These are phyloP conservation scores for Chromoteleia sp. DNA, from an alignment of 2,888 invertebrate genomes.

Conservation along the genomic window DNA sequence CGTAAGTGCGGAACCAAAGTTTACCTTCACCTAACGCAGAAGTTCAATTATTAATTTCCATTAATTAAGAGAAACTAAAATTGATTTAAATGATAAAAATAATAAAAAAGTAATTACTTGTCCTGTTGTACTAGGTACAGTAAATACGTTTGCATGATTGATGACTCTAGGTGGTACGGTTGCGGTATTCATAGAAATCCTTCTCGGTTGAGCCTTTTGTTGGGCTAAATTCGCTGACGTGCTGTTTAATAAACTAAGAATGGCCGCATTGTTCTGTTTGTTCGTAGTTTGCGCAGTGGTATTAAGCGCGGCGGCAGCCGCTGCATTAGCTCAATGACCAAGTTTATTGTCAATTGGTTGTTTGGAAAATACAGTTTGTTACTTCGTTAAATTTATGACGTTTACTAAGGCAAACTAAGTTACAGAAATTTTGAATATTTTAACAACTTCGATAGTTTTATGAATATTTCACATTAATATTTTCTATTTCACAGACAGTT, in stretches of 20 bases:
- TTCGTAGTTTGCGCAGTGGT: slow-evolving; percentile 82
- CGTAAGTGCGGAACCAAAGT: slow-evolving; percentile 81
- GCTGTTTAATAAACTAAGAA: slow-evolving; percentile 91
- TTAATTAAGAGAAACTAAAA: background rate
- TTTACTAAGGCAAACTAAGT: too few species aligned
- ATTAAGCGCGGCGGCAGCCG: slow-evolving; percentile 84
- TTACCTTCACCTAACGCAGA: slow-evolving; percentile 79
- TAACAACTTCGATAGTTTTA: too few species aligned
- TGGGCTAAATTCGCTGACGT: slow-evolving; percentile 88
- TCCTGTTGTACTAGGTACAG: slow-evolving; percentile 82
- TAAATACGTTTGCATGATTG: slow-evolving; percentile 83
- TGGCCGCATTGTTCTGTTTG: slow-evolving; percentile 89
- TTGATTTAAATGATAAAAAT: background rate
- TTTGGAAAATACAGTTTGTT: background rate
- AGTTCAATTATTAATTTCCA: background rate
- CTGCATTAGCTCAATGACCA: slow-evolving; percentile 77
- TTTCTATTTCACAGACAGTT: too few species aligned
- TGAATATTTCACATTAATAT: too few species aligned
- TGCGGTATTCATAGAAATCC: slow-evolving; percentile 82
- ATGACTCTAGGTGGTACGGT: slow-evolving; percentile 81
- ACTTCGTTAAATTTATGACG: background rate
- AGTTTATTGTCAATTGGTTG: slow-evolving; percentile 14
- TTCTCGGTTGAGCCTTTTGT: slow-evolving; percentile 81
- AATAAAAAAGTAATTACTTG: slow-evolving; percentile 74
- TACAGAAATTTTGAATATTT: too few species aligned